These are phyloP conservation scores for Brenthis daphne DNA, from an alignment of 2,888 invertebrate species.

Conservation along the genomic window DNA sequence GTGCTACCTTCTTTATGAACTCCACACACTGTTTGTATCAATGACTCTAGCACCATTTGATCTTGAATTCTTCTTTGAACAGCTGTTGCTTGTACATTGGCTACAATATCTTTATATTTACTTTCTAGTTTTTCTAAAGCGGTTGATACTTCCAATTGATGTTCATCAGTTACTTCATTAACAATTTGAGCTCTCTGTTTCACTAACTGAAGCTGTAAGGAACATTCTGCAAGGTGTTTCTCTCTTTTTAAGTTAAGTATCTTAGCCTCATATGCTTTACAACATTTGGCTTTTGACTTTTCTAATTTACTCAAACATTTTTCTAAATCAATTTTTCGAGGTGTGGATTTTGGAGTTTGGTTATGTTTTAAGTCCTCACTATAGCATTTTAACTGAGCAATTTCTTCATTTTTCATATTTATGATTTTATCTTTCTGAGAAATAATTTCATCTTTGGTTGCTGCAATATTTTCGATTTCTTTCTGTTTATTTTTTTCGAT, in stretches of 20 bases:
- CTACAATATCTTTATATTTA: constrained; percentile 73
- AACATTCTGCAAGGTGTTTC: constrained; percentile 66
- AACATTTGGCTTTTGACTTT: constrained; percentile 59
- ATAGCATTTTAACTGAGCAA: constrained; percentile 50
- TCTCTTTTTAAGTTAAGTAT: constrained; percentile 63
- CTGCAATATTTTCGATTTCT: constrained; percentile 48
- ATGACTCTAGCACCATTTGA: constrained; percentile 65
- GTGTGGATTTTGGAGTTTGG: constrained; percentile 53
- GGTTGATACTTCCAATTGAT: constrained; percentile 58
- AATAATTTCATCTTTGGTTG: constrained; percentile 49
- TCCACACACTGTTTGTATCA: constrained; percentile 62
- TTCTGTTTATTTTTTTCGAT: constrained; percentile 46
- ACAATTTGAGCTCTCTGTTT: constrained; percentile 66
- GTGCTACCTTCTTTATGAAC: constrained; percentile 47
- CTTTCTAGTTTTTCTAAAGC: constrained; percentile 66
- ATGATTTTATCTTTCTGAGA: constrained; percentile 55
- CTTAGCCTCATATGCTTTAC: constrained; percentile 61
- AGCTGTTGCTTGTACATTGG: constrained; percentile 70
- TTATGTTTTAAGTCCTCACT: constrained; percentile 59
- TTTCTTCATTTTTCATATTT: constrained; percentile 58
- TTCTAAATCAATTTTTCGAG: constrained; percentile 51
- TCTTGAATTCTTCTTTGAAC: constrained; percentile 71
- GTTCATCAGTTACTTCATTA: constrained; percentile 61
- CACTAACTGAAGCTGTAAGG: constrained; percentile 65
- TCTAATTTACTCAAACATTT: constrained; percentile 65